Evolutionary conservation across 1,140 invertebrate genomes (phyloP), one percentile per base, ranked within the genome.

Genomic region (Maniola jurtina): DNA sequence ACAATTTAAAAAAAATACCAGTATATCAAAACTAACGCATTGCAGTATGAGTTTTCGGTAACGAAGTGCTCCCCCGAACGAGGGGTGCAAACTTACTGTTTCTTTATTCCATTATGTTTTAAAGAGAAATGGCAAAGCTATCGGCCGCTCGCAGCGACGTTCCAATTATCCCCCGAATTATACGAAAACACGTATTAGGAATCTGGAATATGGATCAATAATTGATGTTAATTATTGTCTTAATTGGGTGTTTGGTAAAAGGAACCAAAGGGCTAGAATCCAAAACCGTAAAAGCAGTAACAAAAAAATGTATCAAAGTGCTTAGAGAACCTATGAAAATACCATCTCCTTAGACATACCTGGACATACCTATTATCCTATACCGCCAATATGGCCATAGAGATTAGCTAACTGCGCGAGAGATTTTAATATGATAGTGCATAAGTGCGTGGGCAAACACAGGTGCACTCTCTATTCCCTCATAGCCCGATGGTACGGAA

Each of bases 61-160:
- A 79, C 83, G 75, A 83, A 81, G 75, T 79, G 75, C 73, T 82
- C 83, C 80, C 86, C 80, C 69, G 71, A 72, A 66, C 63, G 65
- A 79, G 80, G 76, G 77, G 75, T 73, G 75, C 76, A 73, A 86
- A 84, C 85, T 83, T 81, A 87, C 86, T 83, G 86, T 87, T 89
- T 87, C 86, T 87, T 89, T 89, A 87, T 89, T 85, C 86, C 84
- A 89, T 89, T 89, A 89, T 87, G 82, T 81, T 85, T 85, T 84
- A 86, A 88, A 85, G 74, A 79, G 82, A 83, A 81, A 82, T 84
- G 85, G 84, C 85, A 84, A 79, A 82, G 85, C 80, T 88, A 88
- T 88, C 85, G 73, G 68, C 54, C 73, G 69, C 71, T 66, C 74
- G 79, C 83, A 83, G 80, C 25, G 48, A 57, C 16, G 25, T 45